Evolutionary conservation across 2,113 vertebrate species (phyloP).

Genomic region (Hyaena hyaena): DNA sequence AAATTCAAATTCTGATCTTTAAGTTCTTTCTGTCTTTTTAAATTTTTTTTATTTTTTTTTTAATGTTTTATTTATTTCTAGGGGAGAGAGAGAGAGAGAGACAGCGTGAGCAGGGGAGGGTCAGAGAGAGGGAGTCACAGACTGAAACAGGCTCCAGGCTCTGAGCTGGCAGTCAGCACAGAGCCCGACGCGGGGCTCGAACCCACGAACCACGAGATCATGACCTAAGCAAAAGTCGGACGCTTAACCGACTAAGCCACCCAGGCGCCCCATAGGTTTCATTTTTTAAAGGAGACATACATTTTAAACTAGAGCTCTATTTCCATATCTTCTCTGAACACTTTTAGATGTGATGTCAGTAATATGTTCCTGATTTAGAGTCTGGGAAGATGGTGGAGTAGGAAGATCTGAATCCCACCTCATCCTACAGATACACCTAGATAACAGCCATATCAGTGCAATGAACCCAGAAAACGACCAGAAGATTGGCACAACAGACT

Average conservation of each 20-base stretch:
- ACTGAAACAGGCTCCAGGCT: too few species aligned
- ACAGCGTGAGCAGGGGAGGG: too few species aligned
- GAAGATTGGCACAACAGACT: neutral
- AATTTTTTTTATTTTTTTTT: too few species aligned
- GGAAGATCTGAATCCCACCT: neutral
- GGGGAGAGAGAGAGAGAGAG: too few species aligned
- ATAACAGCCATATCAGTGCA: neutral
- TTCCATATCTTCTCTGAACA: slow-evolving; percentile 17
- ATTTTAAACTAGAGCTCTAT: slow-evolving; percentile 44
- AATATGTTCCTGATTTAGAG: neutral
- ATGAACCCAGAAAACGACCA: neutral
- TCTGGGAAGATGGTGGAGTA: neutral
- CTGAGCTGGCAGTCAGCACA: too few species aligned
- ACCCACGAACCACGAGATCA: too few species aligned
- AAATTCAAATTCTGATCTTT: slow-evolving; percentile 32
- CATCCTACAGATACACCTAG: neutral
- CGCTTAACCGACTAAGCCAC: too few species aligned
- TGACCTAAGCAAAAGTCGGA: too few species aligned
- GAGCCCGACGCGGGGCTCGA: too few species aligned
- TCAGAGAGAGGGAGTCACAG: too few species aligned
- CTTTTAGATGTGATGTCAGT: neutral
- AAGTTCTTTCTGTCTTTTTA: neutral
- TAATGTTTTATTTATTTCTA: too few species aligned
- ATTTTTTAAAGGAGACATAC: slow-evolving; percentile 27
- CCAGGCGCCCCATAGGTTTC: neutral